Evolutionary conservation across 2,113 vertebrate species (phyloP), one percentile per base, ranked within the genome.

Genomic region (Gallinago undulata): DNA sequence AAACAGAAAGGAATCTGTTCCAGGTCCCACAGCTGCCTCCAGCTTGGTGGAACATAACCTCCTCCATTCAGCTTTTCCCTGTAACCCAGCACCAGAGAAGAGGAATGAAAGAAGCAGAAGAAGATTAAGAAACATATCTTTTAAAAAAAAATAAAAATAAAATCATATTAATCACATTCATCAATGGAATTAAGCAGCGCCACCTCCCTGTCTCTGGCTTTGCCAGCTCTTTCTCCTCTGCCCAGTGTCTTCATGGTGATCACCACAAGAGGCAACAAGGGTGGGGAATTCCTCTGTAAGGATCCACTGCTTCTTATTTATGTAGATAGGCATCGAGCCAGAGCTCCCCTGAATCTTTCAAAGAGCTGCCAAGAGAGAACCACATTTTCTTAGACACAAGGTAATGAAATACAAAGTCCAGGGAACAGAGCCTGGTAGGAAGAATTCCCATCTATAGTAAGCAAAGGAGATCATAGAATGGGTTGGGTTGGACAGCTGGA

Each of bases 321-420:
- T 98, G 98, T 18, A 98, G 97, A 21, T 98, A 99, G 35, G 98
- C 98, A 28, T 98, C 98, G 1, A 98, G 96, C 98, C 98, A 99
- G 74, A 98, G 97, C 57, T 98, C 97, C n/a, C 98, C 98, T 1
- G 98, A 99, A 83, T 98, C 98, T 91, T 98, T 98, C 93, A 99
- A 97, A 72, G 98, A 99, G 93, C 98, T 99, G 97, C 33, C 86
- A 96, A 31, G 81, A 62, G 88, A 78, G 76, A 87, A 86, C 5
- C 45, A 41, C 33, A 86, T 77, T 95, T 85, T 39, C 55, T 94
- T 77, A 93, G 63, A 82, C 81, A 79, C 31, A 47, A 88, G 17
- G 16, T 22, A 41, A 96, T 16, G 22, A 78, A 64, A 37, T 7
- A 41, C 28, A 25, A 48, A 9, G 3, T 5, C 19, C 33, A 57